phyloP scores from a whole-genome alignment of 2,888 invertebrate species.

The Eilema depressum region DNA sequence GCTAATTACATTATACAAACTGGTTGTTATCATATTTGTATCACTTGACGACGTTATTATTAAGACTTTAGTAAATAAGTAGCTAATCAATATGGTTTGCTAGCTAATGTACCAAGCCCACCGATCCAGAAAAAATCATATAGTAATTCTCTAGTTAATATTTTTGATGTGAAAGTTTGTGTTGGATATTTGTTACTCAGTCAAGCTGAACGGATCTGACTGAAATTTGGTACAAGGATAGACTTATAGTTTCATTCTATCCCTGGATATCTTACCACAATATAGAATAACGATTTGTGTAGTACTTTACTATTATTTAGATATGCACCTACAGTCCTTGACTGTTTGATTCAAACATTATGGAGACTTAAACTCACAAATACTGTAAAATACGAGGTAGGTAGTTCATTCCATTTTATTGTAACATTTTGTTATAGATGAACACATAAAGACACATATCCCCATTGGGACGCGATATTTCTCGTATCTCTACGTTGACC shows the following conservation, averaged over 20 bases:
- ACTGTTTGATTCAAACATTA: background rate
- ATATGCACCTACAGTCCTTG: background rate
- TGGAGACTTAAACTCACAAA: background rate
- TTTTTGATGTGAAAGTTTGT: no score
- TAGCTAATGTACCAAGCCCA: no score
- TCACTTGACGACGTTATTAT: background rate
- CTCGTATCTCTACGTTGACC: conserved; percentile 31
- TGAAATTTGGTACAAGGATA: no score
- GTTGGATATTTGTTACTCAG: no score
- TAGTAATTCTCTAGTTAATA: no score
- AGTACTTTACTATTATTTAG: no score
- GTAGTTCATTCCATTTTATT: background rate
- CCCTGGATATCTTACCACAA: no score
- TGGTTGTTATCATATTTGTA: background rate
- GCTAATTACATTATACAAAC: background rate
- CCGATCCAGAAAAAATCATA: no score
- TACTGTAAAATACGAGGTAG: background rate
- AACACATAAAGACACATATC: conserved; percentile 20
- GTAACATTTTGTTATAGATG: background rate
- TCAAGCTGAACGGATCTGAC: no score
- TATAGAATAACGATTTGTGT: no score
- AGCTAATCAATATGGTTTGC: no score
- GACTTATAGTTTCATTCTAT: no score
- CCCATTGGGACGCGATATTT: conserved; percentile 26
- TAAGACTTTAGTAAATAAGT: background rate